A percentile compares a stretch with the other conserved stretches of the same genome.
phyloP scores from a whole-genome alignment of 2,797 vertebrate genomes.

The Poeciliopsis presidionis region DNA sequence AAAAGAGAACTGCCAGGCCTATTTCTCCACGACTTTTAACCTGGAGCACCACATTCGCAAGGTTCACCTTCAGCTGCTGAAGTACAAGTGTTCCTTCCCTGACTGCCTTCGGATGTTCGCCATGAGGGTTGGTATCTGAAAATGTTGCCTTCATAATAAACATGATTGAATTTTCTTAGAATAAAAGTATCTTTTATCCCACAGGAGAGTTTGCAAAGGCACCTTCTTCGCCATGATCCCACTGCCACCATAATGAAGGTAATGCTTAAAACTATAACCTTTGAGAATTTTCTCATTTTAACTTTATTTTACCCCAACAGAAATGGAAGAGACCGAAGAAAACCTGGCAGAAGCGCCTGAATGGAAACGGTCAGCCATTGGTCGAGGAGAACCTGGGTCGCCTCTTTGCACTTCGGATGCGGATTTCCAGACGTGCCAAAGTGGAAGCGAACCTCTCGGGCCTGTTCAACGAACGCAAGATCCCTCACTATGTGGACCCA shows the following conservation, averaged over 20 bases:
- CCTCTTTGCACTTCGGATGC: conserved; percentile 80
- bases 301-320: conserved; percentile 11
- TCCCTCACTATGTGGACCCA: conserved; percentile 77
- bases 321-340: conserved; percentile 67
- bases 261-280: neutral
- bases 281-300: neutral
- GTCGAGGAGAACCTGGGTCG: conserved; percentile 79
- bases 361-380: conserved; percentile 57
- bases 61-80: conserved; percentile 81
- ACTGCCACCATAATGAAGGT: conserved; percentile 63
- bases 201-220: conserved; percentile 83
- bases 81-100: conserved; percentile 78
- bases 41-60: conserved; percentile 86
- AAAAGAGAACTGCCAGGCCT: conserved; percentile 75
- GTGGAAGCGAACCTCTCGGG: conserved; percentile 80
- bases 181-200: neutral
- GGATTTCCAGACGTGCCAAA: conserved; percentile 71
- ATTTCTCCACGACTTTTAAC: conserved; percentile 86
- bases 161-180: neutral
- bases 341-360: conserved; percentile 80
- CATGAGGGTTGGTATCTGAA: conserved; percentile 72
- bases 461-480: conserved; percentile 85
- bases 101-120: conserved; percentile 79
- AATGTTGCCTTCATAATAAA: neutral
- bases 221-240: conserved; percentile 79